A percentile compares a stretch with the other conserved stretches of the same genome.
These are phyloP conservation scores for Palythoa grandiflora DNA, from an alignment of 92 coral and sea anemone genomes.

Conservation along the genomic window DNA sequence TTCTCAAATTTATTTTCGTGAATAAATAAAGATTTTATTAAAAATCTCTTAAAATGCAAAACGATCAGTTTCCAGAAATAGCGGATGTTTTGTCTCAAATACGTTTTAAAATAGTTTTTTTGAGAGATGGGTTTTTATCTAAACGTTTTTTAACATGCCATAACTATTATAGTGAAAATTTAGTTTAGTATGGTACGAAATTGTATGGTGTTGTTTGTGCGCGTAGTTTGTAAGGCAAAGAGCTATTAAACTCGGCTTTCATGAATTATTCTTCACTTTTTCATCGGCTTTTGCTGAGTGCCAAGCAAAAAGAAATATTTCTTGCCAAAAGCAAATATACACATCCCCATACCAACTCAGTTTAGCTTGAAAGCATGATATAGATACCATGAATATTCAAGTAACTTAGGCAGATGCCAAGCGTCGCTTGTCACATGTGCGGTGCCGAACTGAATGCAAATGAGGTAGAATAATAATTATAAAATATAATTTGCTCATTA, in stretches of 20 bases:
- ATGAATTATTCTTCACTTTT: background rate
- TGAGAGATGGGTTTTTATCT: background rate
- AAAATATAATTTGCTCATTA: no score
- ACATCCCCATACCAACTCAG: background rate
- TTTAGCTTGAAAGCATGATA: background rate
- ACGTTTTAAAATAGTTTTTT: background rate
- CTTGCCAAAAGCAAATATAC: background rate
- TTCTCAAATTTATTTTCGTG: background rate
- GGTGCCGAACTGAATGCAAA: no score
- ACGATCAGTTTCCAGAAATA: background rate
- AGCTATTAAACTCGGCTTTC: background rate
- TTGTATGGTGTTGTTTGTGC: background rate
- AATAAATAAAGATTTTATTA: background rate
- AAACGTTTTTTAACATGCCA: background rate
- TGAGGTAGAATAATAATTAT: no score
- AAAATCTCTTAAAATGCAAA: background rate
- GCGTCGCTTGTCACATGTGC: no score
- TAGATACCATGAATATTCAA: background rate
- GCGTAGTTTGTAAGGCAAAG: background rate
- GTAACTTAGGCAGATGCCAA: no score
- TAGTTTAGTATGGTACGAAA: background rate
- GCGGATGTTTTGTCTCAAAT: background rate
- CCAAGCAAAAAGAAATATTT: background rate
- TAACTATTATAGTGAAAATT: no score
- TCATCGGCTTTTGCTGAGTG: background rate